Percentiles rank a stretch among this genome's conserved stretches.
phyloP scores from a whole-genome alignment of 2,113 vertebrate genomes.

The Podilymbus podiceps region DNA sequence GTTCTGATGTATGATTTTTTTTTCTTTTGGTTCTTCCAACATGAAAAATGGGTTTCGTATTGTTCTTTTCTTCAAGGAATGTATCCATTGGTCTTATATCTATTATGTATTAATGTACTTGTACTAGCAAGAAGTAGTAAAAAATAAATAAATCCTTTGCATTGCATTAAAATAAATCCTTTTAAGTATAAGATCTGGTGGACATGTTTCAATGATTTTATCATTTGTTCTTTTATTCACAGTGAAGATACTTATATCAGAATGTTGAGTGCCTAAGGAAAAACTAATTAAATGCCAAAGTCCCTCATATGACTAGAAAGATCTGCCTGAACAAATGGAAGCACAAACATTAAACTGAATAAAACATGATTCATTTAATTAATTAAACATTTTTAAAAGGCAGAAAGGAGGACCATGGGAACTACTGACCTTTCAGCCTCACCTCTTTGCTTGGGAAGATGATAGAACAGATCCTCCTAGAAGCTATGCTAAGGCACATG shows the following conservation, averaged over 20 bases:
- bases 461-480: no score
- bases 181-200: neutral
- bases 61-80: neutral
- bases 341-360: neutral
- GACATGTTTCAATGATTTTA: neutral
- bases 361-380: neutral
- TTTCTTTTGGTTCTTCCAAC: neutral
- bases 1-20: neutral
- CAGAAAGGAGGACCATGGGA: no score
- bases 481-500: no score
- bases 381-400: no score
- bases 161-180: neutral
- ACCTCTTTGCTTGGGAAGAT: no score
- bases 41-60: neutral
- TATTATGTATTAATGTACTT: neutral
- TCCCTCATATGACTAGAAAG: neutral
- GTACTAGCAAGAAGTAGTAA: neutral
- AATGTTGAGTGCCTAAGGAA: neutral
- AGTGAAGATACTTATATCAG: neutral
- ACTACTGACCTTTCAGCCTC: no score
- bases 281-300: neutral
- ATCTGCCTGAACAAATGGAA: neutral
- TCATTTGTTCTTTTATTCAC: neutral
- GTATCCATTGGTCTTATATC: neutral
- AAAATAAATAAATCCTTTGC: neutral